A percentile compares a stretch with the other conserved stretches of the same genome.
Evolutionary conservation across 2,888 invertebrate genomes (phyloP).

Genomic region (Branchellion lobata): DNA sequence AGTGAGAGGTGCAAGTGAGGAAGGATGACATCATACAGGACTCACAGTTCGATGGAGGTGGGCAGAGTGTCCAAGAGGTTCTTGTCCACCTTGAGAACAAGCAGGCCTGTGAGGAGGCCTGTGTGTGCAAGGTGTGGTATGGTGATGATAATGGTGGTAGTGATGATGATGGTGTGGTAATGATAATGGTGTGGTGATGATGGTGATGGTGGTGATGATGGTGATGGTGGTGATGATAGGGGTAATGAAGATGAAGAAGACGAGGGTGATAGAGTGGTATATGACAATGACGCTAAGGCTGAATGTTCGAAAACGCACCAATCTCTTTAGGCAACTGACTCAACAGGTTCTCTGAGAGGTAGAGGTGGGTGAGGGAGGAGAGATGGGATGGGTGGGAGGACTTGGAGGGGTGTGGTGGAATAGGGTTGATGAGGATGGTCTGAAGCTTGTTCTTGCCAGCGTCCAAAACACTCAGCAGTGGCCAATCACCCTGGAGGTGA

Average conservation of each 20-base stretch:
- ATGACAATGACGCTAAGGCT: too few species aligned
- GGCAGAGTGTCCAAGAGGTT: background rate
- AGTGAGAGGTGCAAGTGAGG: too few species aligned
- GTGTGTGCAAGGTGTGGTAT: background rate
- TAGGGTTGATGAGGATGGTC: background rate
- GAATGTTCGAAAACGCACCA: too few species aligned
- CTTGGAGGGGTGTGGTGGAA: background rate
- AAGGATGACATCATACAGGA: too few species aligned
- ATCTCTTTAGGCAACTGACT: background rate
- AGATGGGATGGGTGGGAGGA: background rate
- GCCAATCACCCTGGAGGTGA: background rate
- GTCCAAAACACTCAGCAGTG: background rate
- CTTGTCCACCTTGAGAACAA: background rate
- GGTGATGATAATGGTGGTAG: too few species aligned
- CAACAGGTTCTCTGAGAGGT: background rate
- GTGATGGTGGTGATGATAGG: too few species aligned
- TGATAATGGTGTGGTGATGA: too few species aligned
- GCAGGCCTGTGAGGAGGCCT: background rate
- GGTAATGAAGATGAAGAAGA: too few species aligned
- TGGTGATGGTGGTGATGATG: too few species aligned
- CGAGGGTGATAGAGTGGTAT: too few species aligned
- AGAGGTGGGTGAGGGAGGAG: background rate
- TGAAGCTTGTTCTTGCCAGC: background rate
- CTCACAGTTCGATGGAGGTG: background rate
- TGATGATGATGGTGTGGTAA: too few species aligned